These are phyloP conservation scores for Anguilla obscura DNA, from an alignment of 2,797 vertebrate genomes.

Conservation along the genomic window DNA sequence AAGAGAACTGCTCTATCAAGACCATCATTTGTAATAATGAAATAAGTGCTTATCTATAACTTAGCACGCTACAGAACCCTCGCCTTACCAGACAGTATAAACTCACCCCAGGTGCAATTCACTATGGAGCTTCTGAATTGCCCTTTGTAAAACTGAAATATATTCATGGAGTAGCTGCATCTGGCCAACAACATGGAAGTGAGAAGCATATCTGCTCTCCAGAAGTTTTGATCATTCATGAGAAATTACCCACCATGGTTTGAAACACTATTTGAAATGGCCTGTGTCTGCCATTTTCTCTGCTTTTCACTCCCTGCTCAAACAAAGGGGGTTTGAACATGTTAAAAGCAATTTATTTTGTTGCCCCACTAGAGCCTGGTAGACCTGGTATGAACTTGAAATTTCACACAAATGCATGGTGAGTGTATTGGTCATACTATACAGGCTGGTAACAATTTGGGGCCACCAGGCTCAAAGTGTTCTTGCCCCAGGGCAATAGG, in stretches of 20 bases:
- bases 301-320: background rate
- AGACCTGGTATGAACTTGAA: background rate
- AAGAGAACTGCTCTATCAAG: background rate
- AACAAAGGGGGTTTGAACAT: background rate
- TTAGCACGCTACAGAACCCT: background rate
- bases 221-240: conserved; percentile 25
- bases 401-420: background rate
- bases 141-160: background rate
- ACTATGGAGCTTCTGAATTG: background rate
- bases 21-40: background rate
- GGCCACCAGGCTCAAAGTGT: background rate
- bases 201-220: conserved; percentile 9
- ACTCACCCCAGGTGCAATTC: background rate
- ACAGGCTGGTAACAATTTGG: background rate
- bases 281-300: background rate
- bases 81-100: background rate
- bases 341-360: background rate
- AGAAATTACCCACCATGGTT: conserved; percentile 7
- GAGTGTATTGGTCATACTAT: background rate
- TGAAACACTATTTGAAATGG: background rate
- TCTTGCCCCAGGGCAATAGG: background rate
- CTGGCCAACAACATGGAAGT: background rate
- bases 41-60: background rate
- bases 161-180: background rate
- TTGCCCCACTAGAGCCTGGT: background rate